Evolutionary conservation across 2,797 vertebrate species (phyloP).

Genomic region (Pseudochromis fuscus): DNA sequence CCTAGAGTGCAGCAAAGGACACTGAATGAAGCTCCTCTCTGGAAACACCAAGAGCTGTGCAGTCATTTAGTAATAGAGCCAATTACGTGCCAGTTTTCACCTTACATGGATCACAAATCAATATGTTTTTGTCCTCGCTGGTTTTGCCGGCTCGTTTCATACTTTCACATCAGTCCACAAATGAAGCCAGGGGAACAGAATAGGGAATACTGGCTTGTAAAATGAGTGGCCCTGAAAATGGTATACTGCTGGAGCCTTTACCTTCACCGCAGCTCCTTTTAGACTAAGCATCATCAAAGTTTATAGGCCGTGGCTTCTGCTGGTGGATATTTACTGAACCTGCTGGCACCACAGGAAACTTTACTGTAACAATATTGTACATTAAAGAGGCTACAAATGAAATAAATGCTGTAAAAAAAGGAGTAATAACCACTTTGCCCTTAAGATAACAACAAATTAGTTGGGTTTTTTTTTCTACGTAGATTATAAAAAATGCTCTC

Average conservation of each 20-base stretch:
- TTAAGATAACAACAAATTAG: too few relatives aligned
- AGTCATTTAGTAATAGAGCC: conserved; percentile 4
- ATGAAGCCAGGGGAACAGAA: conserved; percentile 10
- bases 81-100: conserved; percentile 17
- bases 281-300: conserved; percentile 54
- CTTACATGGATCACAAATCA: conserved; percentile 50
- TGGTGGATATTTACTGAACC: conserved; percentile 22
- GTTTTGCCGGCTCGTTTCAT: conserved; percentile 21
- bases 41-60: neutral
- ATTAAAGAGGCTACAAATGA: neutral
- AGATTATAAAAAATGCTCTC: too few relatives aligned
- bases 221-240: conserved; percentile 53
- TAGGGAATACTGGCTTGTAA: conserved; percentile 25
- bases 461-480: too few relatives aligned
- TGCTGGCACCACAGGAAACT: conserved; percentile 27
- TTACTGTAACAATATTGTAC: neutral
- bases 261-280: conserved; percentile 26
- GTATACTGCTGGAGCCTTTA: conserved; percentile 14
- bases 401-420: neutral
- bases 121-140: conserved; percentile 26
- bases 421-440: too few relatives aligned
- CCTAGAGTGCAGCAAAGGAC: conserved; percentile 76
- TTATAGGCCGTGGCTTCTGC: conserved; percentile 37
- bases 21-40: conserved; percentile 13
- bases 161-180: conserved; percentile 10